Base-by-base conservation (phyloP, 1,140 invertebrate genomes). In the Drosophila nigromelanica region DNA sequence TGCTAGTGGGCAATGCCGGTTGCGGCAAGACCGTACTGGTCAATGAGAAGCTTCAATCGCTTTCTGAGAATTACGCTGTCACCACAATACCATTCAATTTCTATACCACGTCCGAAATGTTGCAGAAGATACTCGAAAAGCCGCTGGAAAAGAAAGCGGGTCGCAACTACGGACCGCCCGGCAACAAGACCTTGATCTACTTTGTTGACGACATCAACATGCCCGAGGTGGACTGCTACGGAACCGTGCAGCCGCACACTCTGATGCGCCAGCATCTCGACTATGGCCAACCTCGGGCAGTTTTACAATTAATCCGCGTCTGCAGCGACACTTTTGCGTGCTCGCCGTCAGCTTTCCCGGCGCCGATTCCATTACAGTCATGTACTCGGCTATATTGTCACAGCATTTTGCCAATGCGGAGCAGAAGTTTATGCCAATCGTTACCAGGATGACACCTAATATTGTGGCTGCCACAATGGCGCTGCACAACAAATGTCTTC, bases 151-250 rank as follows among this genome's bases (percentile, higher is more conserved):
- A 99, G 93, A 99, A 99, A 92, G 98, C 98, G 42, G 98, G 98
- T 3, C 94, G 97, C 77, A 99, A 98, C 93, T 99, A 96, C 85
- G 98, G 98, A 5, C 98, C 98, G 18, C 98, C 98, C 3, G 98
- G 98, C 35, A 98, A 95, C 79, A 98, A 98, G 92, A 96, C 95
- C 0, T 92, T 99, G n/a, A 95, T 99, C 66, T 99, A 99, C 91
- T 99, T 99, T 92, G 96, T 99, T 64, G 98, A 99, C 91, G 98
- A 99, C 86, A 96, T 99, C 95, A 99, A 99, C 91, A 99, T 99
- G 98, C 98, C 98, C 12, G 97, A 98, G 94, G 98, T 98, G 7
- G 98, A 99, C 92, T 92, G 93, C 48, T 99, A 99, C 87, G 98
- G 97, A 11, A 99, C 98, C 0, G 98, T 99, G 0, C 98, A 99